Percentiles rank a stretch among this genome's conserved stretches.
These are phyloP conservation scores for Crotalus viridis DNA, from an alignment of 2,113 vertebrate genomes.

Conservation along the genomic window DNA sequence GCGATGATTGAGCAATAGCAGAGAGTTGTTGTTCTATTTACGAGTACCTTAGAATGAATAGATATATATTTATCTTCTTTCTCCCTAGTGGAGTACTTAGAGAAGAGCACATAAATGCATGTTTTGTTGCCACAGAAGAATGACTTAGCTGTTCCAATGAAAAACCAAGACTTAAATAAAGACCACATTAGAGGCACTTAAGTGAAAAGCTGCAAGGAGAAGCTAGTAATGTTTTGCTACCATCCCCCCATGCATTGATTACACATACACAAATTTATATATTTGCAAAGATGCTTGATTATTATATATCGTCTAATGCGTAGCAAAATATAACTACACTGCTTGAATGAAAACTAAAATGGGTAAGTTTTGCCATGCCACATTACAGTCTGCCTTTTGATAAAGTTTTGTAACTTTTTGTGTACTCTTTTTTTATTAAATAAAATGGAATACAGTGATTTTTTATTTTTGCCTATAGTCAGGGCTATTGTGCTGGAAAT, in stretches of 20 bases:
- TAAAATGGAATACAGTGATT: not conserved
- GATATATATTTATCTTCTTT: conserved; percentile 40
- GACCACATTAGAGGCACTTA: conserved; percentile 43
- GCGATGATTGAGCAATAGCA: conserved; percentile 54
- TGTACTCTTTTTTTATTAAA: not conserved
- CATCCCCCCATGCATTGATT: not conserved
- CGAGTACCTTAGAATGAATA: conserved; percentile 44
- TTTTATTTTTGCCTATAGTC: not conserved
- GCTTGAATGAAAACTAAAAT: not conserved
- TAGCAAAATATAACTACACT: not conserved
- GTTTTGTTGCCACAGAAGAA: conserved; percentile 54
- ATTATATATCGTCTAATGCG: not conserved
- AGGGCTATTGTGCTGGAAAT: not conserved
- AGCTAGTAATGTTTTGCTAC: not conserved
- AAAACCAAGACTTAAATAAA: conserved; percentile 52
- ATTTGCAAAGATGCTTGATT: not conserved
- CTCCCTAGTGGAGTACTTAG: conserved; percentile 34
- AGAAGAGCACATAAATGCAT: conserved; percentile 48
- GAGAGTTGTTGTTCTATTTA: conserved; percentile 61
- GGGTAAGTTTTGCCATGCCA: not conserved
- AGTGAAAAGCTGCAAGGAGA: not conserved
- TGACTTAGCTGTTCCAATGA: conserved; percentile 36
- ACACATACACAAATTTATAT: not conserved
- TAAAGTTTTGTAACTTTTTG: not conserved
- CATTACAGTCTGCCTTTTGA: not conserved